phyloP scores from a whole-genome alignment of 1,140 invertebrate genomes.

The Cyrtorhinus lividipennis region DNA sequence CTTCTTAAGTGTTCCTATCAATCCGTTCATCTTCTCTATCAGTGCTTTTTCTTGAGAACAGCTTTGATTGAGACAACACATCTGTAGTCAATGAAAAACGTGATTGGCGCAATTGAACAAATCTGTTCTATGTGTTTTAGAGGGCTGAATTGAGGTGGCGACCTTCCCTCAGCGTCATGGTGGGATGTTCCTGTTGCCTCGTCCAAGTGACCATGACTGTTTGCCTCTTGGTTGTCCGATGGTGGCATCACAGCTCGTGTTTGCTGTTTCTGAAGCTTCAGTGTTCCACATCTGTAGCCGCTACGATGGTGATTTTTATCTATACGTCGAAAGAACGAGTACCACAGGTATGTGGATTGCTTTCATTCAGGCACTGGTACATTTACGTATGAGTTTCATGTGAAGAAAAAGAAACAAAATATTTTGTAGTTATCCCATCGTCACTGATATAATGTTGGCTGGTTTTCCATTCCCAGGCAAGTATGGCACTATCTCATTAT shows the following conservation, averaged over 20 bases:
- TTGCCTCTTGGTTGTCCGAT: slow-evolving; percentile 38
- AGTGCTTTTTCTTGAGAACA: too few relatives aligned
- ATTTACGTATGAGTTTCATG: background rate
- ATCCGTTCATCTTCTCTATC: too few relatives aligned
- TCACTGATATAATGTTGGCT: too few relatives aligned
- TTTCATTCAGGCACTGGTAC: background rate
- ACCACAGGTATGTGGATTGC: slow-evolving; percentile 15
- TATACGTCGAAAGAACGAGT: slow-evolving; percentile 29
- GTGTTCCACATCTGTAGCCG: slow-evolving; percentile 41
- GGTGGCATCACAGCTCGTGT: slow-evolving; percentile 42
- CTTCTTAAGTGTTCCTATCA: too few relatives aligned
- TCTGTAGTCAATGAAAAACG: too few relatives aligned
- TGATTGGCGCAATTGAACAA: too few relatives aligned
- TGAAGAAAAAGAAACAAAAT: too few relatives aligned
- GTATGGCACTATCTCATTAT: too few relatives aligned
- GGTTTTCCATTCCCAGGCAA: too few relatives aligned
- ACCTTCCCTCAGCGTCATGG: slow-evolving; percentile 30
- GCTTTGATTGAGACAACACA: too few relatives aligned
- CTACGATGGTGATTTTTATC: slow-evolving; percentile 45
- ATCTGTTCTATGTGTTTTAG: too few relatives aligned
- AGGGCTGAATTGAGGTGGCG: background rate
- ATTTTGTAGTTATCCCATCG: too few relatives aligned
- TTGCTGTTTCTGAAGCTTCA: slow-evolving; percentile 51
- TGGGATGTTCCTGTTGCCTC: slow-evolving; percentile 43
- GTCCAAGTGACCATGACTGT: slow-evolving; percentile 39